phyloP scores from a whole-genome alignment of 2,113 vertebrate genomes.

The Telmatochromis brachygnathus region DNA sequence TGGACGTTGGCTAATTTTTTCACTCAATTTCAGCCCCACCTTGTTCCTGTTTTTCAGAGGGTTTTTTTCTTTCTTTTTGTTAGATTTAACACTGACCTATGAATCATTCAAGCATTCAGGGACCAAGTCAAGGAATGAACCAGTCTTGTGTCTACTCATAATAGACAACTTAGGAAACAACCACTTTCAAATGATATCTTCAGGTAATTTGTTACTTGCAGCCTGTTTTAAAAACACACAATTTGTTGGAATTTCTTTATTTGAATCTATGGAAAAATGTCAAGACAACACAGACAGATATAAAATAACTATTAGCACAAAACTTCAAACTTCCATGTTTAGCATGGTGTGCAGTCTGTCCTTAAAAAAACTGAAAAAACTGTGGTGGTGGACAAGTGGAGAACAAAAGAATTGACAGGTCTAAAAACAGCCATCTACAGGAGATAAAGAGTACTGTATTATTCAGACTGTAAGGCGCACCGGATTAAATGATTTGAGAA shows the following conservation, averaged over 20 bases:
- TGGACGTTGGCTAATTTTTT: background rate
- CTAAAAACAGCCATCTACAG: background rate
- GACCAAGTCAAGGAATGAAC: background rate
- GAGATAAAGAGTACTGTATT: background rate
- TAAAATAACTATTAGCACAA: background rate
- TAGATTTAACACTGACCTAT: background rate
- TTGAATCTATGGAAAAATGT: background rate
- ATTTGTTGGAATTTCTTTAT: background rate
- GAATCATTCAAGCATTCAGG: background rate
- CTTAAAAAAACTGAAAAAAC: background rate
- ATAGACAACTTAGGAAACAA: background rate
- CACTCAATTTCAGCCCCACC: background rate
- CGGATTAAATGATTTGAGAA: background rate
- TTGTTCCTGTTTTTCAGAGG: background rate
- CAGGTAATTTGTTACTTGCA: background rate
- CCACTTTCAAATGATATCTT: background rate
- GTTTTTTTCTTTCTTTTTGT: background rate
- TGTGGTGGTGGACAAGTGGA: background rate
- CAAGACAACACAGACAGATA: background rate
- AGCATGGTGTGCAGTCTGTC: background rate
- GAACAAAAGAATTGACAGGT: background rate
- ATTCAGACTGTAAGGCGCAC: background rate
- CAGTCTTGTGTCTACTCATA: background rate
- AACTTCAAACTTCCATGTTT: background rate
- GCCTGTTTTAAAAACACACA: background rate